phyloP scores from a whole-genome alignment of 2,888 invertebrate species.

The Endotricha flammealis region DNA sequence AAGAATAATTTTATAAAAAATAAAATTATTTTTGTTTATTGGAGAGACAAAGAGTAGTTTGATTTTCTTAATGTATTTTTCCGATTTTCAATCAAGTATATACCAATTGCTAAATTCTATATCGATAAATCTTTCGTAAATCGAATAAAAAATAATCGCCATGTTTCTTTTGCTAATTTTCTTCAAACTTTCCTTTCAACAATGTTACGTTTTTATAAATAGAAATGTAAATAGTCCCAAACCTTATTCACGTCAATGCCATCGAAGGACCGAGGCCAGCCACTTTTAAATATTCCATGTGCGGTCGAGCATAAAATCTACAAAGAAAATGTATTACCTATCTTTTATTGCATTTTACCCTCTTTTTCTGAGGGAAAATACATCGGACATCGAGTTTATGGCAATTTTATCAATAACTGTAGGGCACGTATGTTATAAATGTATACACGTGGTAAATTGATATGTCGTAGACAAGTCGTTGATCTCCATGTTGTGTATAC shows the following conservation, averaged over 20 bases:
- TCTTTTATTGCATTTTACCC: conserved; percentile 70
- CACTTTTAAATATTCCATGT: conserved; percentile 75
- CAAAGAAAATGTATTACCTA: conserved; percentile 74
- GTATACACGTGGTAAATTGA: conserved; percentile 8
- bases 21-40: no score
- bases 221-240: conserved; percentile 48
- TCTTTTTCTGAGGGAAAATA: conserved; percentile 39
- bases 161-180: no score
- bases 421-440: conserved; percentile 16
- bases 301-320: conserved; percentile 73
- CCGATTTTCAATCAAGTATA: no score
- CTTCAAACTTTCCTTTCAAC: conserved; percentile 11
- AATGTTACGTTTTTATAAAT: conserved; percentile 23
- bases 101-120: no score
- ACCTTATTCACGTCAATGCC: conserved; percentile 58
- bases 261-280: conserved; percentile 47
- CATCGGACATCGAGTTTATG: conserved; percentile 37
- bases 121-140: no score
- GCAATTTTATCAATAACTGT: conserved; percentile 49
- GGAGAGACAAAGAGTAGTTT: no score
- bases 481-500: no score
- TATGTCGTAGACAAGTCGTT: conserved; percentile 9
- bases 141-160: no score
- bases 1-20: no score
- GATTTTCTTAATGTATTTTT: no score